phyloP scores from a whole-genome alignment of 2,113 vertebrate genomes.

The Hippocampus guttulatus region DNA sequence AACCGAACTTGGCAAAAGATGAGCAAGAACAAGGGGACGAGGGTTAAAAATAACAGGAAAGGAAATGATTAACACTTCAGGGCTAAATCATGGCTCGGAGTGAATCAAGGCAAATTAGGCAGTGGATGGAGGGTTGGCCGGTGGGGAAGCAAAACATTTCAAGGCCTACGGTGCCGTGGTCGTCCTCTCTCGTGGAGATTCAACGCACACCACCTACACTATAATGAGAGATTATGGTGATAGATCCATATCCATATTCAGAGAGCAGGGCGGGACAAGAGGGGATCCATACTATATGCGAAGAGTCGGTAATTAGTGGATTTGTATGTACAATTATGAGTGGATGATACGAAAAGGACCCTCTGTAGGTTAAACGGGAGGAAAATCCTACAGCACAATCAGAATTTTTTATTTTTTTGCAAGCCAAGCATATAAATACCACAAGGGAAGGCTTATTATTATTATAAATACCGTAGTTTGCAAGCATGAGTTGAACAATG shows the following conservation, averaged over 20 bases:
- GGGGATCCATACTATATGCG: conserved; percentile 51
- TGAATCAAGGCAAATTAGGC: no score
- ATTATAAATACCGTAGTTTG: not conserved
- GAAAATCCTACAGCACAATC: not conserved
- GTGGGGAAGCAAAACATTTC: no score
- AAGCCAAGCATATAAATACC: not conserved
- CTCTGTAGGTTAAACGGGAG: not conserved
- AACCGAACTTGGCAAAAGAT: no score
- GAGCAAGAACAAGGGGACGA: no score
- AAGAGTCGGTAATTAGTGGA: conserved; percentile 56
- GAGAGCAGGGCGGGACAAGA: conserved; percentile 50
- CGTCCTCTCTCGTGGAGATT: no score
- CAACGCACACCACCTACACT: no score
- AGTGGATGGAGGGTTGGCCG: no score
- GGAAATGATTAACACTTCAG: no score
- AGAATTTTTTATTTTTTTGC: not conserved
- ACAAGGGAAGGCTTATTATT: not conserved
- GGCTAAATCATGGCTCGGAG: no score
- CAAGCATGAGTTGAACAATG: not conserved
- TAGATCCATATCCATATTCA: not conserved
- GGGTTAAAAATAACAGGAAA: no score
- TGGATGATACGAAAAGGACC: conserved; percentile 29
- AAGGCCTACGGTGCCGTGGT: no score
- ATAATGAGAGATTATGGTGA: no score
- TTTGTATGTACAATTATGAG: conserved; percentile 38